Evolutionary conservation across 2,113 vertebrate genomes (phyloP).

Genomic region (Corapipo altera): DNA sequence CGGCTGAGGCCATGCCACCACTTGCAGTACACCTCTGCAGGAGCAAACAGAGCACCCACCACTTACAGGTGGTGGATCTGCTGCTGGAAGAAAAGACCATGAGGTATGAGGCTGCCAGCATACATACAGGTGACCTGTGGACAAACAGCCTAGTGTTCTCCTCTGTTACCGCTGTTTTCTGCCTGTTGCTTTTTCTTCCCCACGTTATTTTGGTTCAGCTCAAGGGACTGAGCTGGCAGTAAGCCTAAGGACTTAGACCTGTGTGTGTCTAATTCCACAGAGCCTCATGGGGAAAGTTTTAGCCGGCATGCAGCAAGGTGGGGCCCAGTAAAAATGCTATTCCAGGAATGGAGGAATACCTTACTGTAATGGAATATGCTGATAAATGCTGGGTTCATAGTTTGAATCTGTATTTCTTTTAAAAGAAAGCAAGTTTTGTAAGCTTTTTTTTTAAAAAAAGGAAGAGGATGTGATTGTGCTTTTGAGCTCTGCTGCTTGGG

Average conservation of each 20-base stretch:
- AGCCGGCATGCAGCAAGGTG: not conserved
- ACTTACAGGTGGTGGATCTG: not conserved
- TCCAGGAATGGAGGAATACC: not conserved
- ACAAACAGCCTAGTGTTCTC: not conserved
- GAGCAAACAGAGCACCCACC: not conserved
- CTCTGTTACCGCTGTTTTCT: not conserved
- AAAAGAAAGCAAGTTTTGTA: not conserved
- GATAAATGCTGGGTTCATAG: not conserved
- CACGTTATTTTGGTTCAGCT: not conserved
- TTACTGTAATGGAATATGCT: not conserved
- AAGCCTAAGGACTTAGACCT: not conserved
- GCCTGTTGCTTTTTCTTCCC: not conserved
- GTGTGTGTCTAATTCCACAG: not conserved
- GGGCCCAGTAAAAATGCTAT: not conserved
- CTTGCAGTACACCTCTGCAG: not conserved
- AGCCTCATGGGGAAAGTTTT: not conserved
- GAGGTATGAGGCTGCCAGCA: not conserved
- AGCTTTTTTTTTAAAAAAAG: not conserved
- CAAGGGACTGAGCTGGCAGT: not conserved
- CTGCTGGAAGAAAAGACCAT: not conserved
- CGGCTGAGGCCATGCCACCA: not conserved
- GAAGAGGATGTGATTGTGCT: not conserved
- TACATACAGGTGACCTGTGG: accelerated
- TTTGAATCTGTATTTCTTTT: not conserved
- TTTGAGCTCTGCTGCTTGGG: not conserved